A percentile compares a stretch with the other conserved stretches of the same genome.
These are phyloP conservation scores for Oryzias curvinotus DNA, from an alignment of 2,113 vertebrate genomes.

Conservation along the genomic window DNA sequence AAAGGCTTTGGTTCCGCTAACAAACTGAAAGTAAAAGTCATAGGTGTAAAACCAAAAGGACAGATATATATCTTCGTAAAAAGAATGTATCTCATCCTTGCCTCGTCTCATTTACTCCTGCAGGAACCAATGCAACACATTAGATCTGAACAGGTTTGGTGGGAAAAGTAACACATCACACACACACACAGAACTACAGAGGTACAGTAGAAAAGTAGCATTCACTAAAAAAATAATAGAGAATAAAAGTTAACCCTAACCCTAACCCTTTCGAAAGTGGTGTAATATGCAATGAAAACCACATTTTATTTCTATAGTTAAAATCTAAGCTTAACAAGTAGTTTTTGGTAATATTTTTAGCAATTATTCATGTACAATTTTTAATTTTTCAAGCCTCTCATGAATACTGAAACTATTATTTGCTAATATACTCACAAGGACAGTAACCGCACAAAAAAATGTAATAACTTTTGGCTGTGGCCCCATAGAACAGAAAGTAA, in stretches of 20 bases:
- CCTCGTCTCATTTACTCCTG: conserved; percentile 26
- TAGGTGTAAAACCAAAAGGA: conserved; percentile 25
- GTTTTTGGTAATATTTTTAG: too few relatives aligned
- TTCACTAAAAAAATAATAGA: background rate
- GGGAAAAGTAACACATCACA: conserved; percentile 4
- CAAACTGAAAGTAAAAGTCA: conserved; percentile 24
- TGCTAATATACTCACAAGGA: conserved; percentile 8
- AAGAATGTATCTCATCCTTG: conserved; percentile 17
- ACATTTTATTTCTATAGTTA: too few relatives aligned
- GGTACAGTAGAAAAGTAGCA: background rate
- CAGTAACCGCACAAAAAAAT: conserved; percentile 4
- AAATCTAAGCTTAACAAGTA: too few relatives aligned
- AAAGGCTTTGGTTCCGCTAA: conserved; percentile 10
- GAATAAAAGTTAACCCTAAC: too few relatives aligned
- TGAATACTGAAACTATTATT: background rate
- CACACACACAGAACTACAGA: conserved; percentile 7
- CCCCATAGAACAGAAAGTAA: conserved; percentile 9
- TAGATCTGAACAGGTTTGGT: conserved; percentile 13
- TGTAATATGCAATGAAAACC: too few relatives aligned
- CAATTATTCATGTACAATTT: background rate
- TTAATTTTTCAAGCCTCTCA: background rate
- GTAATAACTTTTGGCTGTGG: conserved; percentile 5
- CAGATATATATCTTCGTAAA: conserved; percentile 5
- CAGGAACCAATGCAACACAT: conserved; percentile 26
- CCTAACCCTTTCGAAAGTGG: too few relatives aligned